Percentiles rank a stretch among this genome's conserved stretches.
These are phyloP conservation scores for Adelosebastes latens DNA, from an alignment of 2,797 vertebrate genomes.

Conservation along the genomic window DNA sequence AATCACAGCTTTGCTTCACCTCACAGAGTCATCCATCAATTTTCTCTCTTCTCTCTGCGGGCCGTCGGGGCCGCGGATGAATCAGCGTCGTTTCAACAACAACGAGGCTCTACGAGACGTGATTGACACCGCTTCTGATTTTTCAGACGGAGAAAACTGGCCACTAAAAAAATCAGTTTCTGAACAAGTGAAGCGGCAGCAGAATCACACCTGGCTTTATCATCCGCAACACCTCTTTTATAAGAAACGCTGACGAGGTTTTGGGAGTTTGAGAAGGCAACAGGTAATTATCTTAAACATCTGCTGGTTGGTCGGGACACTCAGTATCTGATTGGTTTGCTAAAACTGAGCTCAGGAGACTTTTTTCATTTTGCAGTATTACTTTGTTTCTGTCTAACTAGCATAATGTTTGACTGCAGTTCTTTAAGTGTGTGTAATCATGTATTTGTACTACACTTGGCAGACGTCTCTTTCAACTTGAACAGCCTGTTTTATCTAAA, in stretches of 20 bases:
- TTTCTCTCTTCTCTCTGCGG: not conserved
- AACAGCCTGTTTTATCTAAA: conserved; percentile 17
- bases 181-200: not conserved
- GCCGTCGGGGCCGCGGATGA: not conserved
- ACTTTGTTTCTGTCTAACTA: not conserved
- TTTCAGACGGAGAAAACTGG: not conserved
- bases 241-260: not conserved
- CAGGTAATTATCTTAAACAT: not conserved
- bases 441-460: conserved; percentile 3
- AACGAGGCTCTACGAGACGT: not conserved
- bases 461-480: conserved; percentile 8
- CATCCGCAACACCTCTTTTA: not conserved
- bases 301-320: not conserved
- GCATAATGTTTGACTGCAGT: not conserved
- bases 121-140: not conserved
- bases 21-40: not conserved
- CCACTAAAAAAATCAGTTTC: not conserved
- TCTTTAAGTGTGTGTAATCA: not conserved
- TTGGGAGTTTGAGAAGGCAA: not conserved
- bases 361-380: not conserved
- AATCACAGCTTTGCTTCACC: conserved; percentile 9
- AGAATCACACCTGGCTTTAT: not conserved
- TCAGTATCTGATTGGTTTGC: not conserved
- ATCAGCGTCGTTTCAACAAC: not conserved
- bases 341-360: not conserved